Evolutionary conservation across 2,888 invertebrate genomes (phyloP).

Genomic region (Tipula lateralis): DNA sequence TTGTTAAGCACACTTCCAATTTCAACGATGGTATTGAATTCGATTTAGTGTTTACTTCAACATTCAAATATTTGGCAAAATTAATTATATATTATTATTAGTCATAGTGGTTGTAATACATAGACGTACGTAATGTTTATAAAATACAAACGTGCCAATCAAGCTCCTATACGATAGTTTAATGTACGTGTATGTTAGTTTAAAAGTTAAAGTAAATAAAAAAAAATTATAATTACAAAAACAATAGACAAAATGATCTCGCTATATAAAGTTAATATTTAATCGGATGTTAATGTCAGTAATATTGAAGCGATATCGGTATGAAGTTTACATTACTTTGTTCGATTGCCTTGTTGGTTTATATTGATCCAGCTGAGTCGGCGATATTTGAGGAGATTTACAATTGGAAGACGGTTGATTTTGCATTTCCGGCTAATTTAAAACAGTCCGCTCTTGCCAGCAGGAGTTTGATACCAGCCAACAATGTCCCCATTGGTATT

Average conservation of each 20-base stretch:
- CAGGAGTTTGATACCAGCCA: neutral
- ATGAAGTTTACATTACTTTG: neutral
- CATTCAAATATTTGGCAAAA: neutral
- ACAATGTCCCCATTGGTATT: neutral
- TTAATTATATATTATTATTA: too few species aligned
- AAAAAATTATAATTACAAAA: neutral
- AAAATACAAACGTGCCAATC: neutral
- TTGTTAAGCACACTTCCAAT: neutral
- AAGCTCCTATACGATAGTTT: neutral
- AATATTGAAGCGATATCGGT: neutral
- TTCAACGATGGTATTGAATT: neutral
- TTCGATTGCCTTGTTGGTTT: neutral
- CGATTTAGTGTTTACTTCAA: neutral
- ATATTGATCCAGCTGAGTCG: neutral
- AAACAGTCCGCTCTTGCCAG: neutral
- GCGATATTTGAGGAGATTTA: neutral
- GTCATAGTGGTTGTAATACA: neutral
- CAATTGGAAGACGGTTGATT: neutral
- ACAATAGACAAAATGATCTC: neutral
- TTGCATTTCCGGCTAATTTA: neutral
- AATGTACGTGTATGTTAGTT: neutral
- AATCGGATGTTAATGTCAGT: neutral
- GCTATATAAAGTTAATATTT: slow-evolving; percentile 11
- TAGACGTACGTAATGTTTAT: neutral
- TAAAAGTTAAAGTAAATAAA: neutral